These are phyloP conservation scores for Desmodus rotundus DNA, from an alignment of 2,113 vertebrate species.

Conservation along the genomic window DNA sequence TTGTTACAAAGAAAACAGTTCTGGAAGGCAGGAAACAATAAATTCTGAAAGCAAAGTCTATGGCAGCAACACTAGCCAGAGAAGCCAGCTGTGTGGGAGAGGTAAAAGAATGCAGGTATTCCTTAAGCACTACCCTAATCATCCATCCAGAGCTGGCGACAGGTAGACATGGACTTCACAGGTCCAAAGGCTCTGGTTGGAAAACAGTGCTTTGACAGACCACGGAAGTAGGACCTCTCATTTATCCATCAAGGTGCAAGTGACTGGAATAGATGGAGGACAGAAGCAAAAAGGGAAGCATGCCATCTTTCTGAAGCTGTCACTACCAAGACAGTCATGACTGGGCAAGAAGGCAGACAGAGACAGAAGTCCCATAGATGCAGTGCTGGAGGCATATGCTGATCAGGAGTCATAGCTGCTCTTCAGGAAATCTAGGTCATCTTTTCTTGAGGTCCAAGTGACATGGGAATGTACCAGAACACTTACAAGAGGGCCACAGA, in stretches of 20 bases:
- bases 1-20: background rate
- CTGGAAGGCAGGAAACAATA: background rate
- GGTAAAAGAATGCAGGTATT: background rate
- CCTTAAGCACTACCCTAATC: background rate
- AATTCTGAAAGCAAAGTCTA: background rate
- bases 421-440: background rate
- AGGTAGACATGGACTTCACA: background rate
- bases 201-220: background rate
- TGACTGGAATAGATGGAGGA: background rate
- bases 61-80: background rate
- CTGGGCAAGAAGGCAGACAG: background rate
- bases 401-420: background rate
- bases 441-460: background rate
- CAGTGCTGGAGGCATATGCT: accelerated
- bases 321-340: background rate
- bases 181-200: background rate
- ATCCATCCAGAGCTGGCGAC: background rate
- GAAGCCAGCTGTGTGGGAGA: background rate
- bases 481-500: background rate
- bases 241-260: background rate
- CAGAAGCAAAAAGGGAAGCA: background rate
- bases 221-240: background rate
- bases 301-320: background rate
- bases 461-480: background rate
- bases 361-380: background rate